Base-by-base conservation (phyloP, 2,113 vertebrate genomes). In the Nycticorax nycticorax region DNA sequence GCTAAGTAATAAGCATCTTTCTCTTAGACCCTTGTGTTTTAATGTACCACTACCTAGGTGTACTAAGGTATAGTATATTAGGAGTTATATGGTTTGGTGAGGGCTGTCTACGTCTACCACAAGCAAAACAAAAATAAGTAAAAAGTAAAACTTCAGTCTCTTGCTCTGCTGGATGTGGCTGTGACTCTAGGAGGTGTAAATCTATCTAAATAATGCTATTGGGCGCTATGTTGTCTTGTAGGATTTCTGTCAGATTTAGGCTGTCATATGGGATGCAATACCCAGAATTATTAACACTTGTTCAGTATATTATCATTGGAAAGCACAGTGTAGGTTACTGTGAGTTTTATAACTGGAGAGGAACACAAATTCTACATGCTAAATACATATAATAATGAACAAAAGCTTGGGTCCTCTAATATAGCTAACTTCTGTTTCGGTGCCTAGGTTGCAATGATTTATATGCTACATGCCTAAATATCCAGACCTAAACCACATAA, bases 241-340 rank as follows among this genome's bases (percentile, higher is more conserved):
- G 67, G 71, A 73, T 73, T 92, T 92, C 59, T 80, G 41, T 84
- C 80, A 71, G 47, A 47, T 47, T 88, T 73, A 66, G 52, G 60
- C 55, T 80, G 22, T 81, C 16, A 9, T 75, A 33, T 48, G 32
- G n/a, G 47, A 67, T 67, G 32, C 20, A 63, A 12, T 81, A 63
- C 16, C 5, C 47, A 68, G 68, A 71, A 48, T 90, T 72, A 87
- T 48, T 81, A 60, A 17, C 28, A 53, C 6, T 76, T 90, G 13
- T 75, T 73, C 16, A 37, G 66, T 55, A 30, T 76, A 26, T 78
- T 75, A 13, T 59, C 18, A 22, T 22, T 63, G 43, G 27, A 82
- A 89, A 88, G 37, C 27, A 59, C 37, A 48, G 20, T 11, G 20
- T 63, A 68, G 20, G 1, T 62, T 71, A 26, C 28, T 80, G 18